These are phyloP conservation scores for Drosophila miranda DNA, from an alignment of 1,140 invertebrate genomes.

Conservation along the genomic window DNA sequence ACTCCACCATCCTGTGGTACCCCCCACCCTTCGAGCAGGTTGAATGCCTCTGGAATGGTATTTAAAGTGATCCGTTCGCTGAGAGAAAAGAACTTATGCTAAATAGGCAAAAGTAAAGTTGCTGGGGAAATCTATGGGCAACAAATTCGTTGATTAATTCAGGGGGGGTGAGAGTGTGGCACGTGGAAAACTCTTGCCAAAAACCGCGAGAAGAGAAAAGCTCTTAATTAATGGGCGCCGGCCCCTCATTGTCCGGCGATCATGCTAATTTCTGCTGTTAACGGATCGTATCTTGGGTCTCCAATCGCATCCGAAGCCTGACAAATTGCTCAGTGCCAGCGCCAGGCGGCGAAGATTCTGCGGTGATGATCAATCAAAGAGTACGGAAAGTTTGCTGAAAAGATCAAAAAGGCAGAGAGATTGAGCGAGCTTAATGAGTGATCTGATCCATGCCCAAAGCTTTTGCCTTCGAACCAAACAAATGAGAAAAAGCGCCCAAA, in stretches of 20 bases:
- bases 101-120: slow-evolving; percentile 17
- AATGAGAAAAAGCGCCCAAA: too few species aligned
- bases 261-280: slow-evolving; percentile 10
- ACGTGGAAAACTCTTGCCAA: slow-evolving; percentile 38
- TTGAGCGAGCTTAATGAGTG: too few species aligned
- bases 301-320: slow-evolving; percentile 22
- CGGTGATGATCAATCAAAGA: slow-evolving; percentile 1
- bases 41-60: slow-evolving; percentile 12
- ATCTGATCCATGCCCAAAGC: too few species aligned
- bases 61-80: slow-evolving; percentile 26
- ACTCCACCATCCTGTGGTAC: not conserved
- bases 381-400: too few species aligned
- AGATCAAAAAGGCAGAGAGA: too few species aligned
- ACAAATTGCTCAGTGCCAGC: slow-evolving; percentile 26
- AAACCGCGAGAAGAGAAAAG: slow-evolving; percentile 11
- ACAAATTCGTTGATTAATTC: slow-evolving; percentile 24
- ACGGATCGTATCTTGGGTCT: slow-evolving; percentile 12
- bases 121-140: slow-evolving; percentile 18
- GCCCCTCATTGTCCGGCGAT: not conserved
- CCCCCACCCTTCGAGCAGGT: slow-evolving; percentile 5
- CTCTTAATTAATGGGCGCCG: slow-evolving; percentile 36
- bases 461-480: too few species aligned
- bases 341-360: not conserved
- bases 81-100: slow-evolving; percentile 26
- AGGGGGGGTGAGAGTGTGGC: not conserved